Base-by-base conservation (phyloP, 2,113 vertebrate genomes). In the Gallinago undulata region DNA sequence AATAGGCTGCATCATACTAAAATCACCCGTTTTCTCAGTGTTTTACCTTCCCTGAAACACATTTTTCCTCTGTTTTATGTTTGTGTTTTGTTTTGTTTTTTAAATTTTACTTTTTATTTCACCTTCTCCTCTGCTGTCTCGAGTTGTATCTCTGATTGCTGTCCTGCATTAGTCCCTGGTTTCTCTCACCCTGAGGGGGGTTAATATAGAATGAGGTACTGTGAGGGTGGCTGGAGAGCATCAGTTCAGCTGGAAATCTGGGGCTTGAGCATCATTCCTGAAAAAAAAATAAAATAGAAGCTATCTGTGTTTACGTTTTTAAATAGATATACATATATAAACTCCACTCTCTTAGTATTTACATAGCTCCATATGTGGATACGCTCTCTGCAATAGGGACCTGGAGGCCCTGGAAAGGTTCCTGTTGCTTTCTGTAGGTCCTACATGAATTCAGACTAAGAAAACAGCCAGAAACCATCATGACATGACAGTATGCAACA, bases 1-100 rank as follows among this genome's bases (percentile, higher is more conserved):
- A 19, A 59, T 3, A 53, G 62, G 33, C 45, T 33, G 19, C 33
- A 19, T 37, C 6, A 0, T 5, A 39, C 8, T 0, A 39, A 67
- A 55, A 62, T n/a, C 27, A 15, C 9, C 53, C 45, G 6, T 33
- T 9, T 50, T 33, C 48, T 33, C 50, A 28, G 50, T 2, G 1
- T 13, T 59, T 51, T 27, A 21, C 31, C 27, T 59, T n/a, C 33
- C 51, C 43, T 25, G 10, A 45, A 28, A 59, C 10, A 17, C 17
- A 2, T 25, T 45, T 66, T 21, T 50, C 31, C 23, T 23, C 55
- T 21, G 28, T 4, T 5, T n/a, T 43, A 43, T 43, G 41, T 43
- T 57, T 63, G n/a, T 35, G 53, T 25, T n/a, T 13, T 27, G 39
- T 4, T 8, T 6, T 8, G 11, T 15, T 53, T 10, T 23, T 43